Conservation (phyloP, 2,888 invertebrate species). For the Chaetogeoica ovagalla region DNA sequence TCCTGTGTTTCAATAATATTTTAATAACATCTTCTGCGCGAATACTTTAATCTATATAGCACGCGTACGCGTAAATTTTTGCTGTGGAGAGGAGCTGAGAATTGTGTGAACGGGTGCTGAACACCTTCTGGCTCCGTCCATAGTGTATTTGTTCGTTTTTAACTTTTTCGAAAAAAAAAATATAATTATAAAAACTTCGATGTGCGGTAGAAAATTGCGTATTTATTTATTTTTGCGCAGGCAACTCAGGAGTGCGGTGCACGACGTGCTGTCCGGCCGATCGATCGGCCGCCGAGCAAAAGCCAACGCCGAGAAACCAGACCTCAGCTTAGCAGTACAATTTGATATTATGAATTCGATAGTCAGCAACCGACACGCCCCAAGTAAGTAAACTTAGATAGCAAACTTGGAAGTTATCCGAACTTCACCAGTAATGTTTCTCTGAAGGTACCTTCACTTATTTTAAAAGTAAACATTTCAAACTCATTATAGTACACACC, state of each 20-base stretch:
- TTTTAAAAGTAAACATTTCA: too few relatives aligned
- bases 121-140: too few relatives aligned
- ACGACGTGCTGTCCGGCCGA: slow-evolving; percentile 36
- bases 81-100: too few relatives aligned
- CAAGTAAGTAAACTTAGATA: slow-evolving; percentile 47
- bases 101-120: too few relatives aligned
- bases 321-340: slow-evolving; percentile 34
- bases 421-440: too few relatives aligned
- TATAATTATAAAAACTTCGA: not conserved
- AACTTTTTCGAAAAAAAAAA: not conserved
- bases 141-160: not conserved
- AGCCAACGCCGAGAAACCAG: slow-evolving; percentile 39
- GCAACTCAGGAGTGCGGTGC: slow-evolving; percentile 42
- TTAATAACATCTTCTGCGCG: too few relatives aligned
- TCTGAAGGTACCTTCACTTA: too few relatives aligned
- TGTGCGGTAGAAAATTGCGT: not conserved
- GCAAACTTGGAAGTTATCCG: too few relatives aligned
- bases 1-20: too few relatives aligned
- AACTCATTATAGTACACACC: too few relatives aligned
- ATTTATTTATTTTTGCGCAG: slow-evolving; percentile 7
- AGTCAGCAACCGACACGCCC: slow-evolving; percentile 20
- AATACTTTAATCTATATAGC: too few relatives aligned
- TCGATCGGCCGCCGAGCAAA: slow-evolving; percentile 40
- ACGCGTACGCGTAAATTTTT: too few relatives aligned
- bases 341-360: slow-evolving; percentile 48